Evolutionary conservation across 23 tunicate genomes (phyloP).

Genomic region (Pegea sp.): DNA sequence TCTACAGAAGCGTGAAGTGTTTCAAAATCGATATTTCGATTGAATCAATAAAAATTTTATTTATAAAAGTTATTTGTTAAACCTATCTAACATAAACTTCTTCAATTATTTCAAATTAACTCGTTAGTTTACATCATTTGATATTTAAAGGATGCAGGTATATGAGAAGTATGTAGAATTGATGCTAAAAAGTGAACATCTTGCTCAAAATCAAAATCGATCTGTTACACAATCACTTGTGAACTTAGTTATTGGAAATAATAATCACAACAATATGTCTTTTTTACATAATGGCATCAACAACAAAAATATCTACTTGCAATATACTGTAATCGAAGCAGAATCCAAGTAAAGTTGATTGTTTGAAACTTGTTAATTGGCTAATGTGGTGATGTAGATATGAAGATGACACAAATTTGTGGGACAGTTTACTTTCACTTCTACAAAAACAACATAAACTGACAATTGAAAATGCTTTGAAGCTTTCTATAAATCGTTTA

Average conservation of each 20-base stretch:
- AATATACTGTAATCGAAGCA: conserved; percentile 11
- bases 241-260: conserved; percentile 20
- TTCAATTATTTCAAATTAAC: neutral
- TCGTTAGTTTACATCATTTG: neutral
- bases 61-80: too few species aligned
- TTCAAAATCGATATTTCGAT: too few species aligned
- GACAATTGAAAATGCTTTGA: conserved; percentile 26
- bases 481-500: conserved; percentile 15
- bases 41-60: too few species aligned
- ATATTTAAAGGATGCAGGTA: conserved; percentile 9
- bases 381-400: too few species aligned
- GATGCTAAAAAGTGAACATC: conserved; percentile 5
- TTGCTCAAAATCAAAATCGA: conserved; percentile 4
- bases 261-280: conserved; percentile 11
- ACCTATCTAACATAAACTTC: too few species aligned
- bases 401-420: conserved; percentile 62
- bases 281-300: conserved; percentile 8
- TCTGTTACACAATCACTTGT: conserved; percentile 18
- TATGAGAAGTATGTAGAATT: conserved; percentile 16
- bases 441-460: conserved; percentile 18
- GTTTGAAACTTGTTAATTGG: neutral
- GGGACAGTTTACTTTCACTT: conserved; percentile 27
- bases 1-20: too few species aligned
- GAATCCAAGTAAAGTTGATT: conserved; percentile 22
- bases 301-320: conserved; percentile 24